Base-by-base conservation (phyloP, 2,113 vertebrate species). In the Monopterus albus region DNA sequence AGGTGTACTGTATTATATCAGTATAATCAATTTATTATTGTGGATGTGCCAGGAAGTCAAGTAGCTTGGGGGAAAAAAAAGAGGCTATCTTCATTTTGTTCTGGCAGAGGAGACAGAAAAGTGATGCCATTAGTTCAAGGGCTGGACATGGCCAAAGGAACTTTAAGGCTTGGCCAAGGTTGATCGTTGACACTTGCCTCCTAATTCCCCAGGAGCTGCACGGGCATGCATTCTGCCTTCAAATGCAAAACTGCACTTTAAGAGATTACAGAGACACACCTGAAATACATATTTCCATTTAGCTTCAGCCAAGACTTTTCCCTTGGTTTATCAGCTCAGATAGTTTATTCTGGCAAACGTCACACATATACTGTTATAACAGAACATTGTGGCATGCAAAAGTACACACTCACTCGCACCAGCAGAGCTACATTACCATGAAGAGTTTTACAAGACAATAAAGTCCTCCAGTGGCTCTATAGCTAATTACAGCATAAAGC, bases 241-340 rank as follows among this genome's bases (percentile, higher is more conserved):
- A 91, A 86, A 87, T 88, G 74, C 76, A 87, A 82, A 90, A 83
- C 60, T 79, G 81, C 81, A 88, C 78, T 92, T 86, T 83, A 86
- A 84, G 67, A 88, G 81, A 88, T 90, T 87, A 79, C 77, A 63
- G 72, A 82, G 67, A 89, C 84, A 78, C 80, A 82, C 84, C 84
- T 90, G 81, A 74, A 87, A 82, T 87, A 83, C 83, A 82, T 83
- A 80, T 80, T 49, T 71, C 75, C 65, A 62, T 73, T 80, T 80
- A 81, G 75, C 74, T 40, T 79, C 81, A 57, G 40, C 55, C 57
- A 68, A 68, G 57, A 77, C 58, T 57, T 84, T 51, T 40, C 47
- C 39, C 56, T 74, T 21, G 15, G 56, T 79, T 83, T 60, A 78
- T 76, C 75, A 71, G 67, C 69, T 63, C 17, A 25, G 47, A 83